A percentile compares a stretch with the other conserved stretches of the same genome.
These are phyloP conservation scores for Sisyra nigra DNA, from an alignment of 2,888 invertebrate species.

Conservation along the genomic window DNA sequence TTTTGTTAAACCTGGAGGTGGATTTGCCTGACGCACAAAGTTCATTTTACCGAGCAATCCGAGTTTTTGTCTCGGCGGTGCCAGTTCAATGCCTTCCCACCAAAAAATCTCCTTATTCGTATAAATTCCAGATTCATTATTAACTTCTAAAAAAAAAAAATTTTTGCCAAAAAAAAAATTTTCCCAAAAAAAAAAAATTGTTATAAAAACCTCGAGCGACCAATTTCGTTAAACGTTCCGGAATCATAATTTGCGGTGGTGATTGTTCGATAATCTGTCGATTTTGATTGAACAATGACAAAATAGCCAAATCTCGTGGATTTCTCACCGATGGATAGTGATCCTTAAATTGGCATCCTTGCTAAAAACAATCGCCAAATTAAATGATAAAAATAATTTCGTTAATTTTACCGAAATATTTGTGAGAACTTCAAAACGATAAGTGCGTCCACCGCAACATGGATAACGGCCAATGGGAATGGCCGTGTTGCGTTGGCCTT, in stretches of 20 bases:
- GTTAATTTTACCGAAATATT: conserved; percentile 5
- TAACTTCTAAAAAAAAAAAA: conserved; percentile 16
- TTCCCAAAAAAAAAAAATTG: too few relatives aligned
- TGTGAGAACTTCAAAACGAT: conserved; percentile 55
- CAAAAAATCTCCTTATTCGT: conserved; percentile 43
- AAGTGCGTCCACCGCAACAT: conserved; percentile 77
- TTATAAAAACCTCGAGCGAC: conserved; percentile 44
- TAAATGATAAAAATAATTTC: too few relatives aligned
- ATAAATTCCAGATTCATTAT: neutral
- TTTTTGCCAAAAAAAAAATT: too few relatives aligned
- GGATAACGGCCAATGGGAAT: conserved; percentile 64
- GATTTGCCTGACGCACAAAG: conserved; percentile 19
- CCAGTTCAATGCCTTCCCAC: conserved; percentile 55
- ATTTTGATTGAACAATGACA: conserved; percentile 39
- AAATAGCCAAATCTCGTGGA: conserved; percentile 47
- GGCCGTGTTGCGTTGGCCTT: conserved; percentile 41
- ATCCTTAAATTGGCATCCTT: conserved; percentile 63
- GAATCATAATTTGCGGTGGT: conserved; percentile 49
- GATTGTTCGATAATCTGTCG: conserved; percentile 43
- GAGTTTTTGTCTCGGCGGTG: conserved; percentile 41
- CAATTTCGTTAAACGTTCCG: conserved; percentile 48
- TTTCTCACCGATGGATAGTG: conserved; percentile 47
- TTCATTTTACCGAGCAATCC: conserved; percentile 42
- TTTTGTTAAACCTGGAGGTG: too few relatives aligned
- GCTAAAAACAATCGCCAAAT: neutral